A percentile compares a stretch with the other conserved stretches of the same genome.
Conservation (phyloP, 2,888 invertebrate species). For the Erebia epiphron region DNA sequence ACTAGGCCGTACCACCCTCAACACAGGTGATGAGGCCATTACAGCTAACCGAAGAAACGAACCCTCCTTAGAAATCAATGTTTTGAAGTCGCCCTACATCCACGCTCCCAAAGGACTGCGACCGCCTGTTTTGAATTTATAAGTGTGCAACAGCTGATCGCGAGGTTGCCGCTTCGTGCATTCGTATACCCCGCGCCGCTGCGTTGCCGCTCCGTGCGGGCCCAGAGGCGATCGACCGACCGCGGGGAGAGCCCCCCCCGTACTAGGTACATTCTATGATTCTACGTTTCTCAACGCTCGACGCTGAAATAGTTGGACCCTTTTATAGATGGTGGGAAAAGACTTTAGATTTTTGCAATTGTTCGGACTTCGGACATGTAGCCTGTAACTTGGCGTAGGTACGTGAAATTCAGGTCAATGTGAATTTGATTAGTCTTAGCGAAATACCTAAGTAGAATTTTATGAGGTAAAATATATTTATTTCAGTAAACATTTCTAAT, state of each 20-base stretch:
- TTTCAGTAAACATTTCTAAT: no score
- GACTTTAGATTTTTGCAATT: slow-evolving; percentile 38
- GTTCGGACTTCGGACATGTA: slow-evolving; percentile 6
- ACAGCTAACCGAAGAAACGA: not conserved
- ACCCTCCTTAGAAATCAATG: slow-evolving; percentile 20
- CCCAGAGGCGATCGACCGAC: slow-evolving; percentile 75
- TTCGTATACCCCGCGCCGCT: not conserved
- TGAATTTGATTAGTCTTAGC: not conserved
- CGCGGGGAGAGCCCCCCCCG: slow-evolving; percentile 50
- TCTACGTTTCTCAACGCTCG: slow-evolving; percentile 58
- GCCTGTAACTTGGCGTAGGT: not conserved
- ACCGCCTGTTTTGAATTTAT: slow-evolving; percentile 75
- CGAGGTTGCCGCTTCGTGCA: slow-evolving; percentile 52
- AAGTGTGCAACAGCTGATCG: slow-evolving; percentile 76
- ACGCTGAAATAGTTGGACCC: slow-evolving; percentile 61
- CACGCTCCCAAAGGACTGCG: slow-evolving; percentile 31
- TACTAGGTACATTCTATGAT: slow-evolving; percentile 58
- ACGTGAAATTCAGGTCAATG: slow-evolving; percentile 6
- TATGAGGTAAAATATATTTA: no score
- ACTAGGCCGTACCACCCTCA: not conserved
- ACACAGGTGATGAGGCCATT: not conserved
- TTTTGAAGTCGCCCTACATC: slow-evolving; percentile 41
- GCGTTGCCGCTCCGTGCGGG: slow-evolving; percentile 41
- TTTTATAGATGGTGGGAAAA: slow-evolving; percentile 44
- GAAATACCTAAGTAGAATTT: no score